Evolutionary conservation across 2,888 invertebrate species (phyloP).

Genomic region (Polydrusus pterygomalis): DNA sequence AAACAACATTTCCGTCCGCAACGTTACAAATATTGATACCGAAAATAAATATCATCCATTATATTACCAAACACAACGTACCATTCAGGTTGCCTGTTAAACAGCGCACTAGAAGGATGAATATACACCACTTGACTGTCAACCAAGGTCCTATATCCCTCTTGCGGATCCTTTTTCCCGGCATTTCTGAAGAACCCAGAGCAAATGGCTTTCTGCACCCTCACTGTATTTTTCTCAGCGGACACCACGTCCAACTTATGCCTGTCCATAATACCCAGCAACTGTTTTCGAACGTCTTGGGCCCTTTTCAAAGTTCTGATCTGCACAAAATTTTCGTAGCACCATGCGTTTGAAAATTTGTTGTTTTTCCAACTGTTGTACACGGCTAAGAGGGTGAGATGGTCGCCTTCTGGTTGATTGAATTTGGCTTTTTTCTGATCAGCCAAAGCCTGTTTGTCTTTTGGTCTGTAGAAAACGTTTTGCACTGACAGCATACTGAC

Average conservation of each 20-base stretch:
- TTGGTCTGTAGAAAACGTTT: conserved; percentile 97
- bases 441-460: conserved; percentile 96
- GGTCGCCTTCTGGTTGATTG: conserved; percentile 99
- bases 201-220: conserved; percentile 98
- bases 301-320: conserved; percentile 96
- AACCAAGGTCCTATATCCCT: conserved; percentile 96
- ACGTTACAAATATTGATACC: too few species aligned
- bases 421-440: conserved; percentile 99
- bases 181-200: conserved; percentile 99
- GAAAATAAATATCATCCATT: too few species aligned
- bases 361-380: conserved; percentile 99
- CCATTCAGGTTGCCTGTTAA: conserved; percentile 99
- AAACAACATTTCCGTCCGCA: too few species aligned
- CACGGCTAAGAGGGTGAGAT: conserved; percentile 96
- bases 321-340: conserved; percentile 99
- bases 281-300: conserved; percentile 97
- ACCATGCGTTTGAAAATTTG: conserved; percentile 99
- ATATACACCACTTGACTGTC: conserved; percentile 99
- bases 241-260: conserved; percentile 98
- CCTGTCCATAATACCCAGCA: conserved; percentile 98
- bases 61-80: conserved; percentile 67
- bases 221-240: conserved; percentile 95
- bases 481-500: conserved; percentile 99
- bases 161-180: conserved; percentile 99
- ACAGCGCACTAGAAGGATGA: conserved; percentile 97